Conservation (phyloP, 2,113 vertebrate species). For the Ctenomys sociabilis region DNA sequence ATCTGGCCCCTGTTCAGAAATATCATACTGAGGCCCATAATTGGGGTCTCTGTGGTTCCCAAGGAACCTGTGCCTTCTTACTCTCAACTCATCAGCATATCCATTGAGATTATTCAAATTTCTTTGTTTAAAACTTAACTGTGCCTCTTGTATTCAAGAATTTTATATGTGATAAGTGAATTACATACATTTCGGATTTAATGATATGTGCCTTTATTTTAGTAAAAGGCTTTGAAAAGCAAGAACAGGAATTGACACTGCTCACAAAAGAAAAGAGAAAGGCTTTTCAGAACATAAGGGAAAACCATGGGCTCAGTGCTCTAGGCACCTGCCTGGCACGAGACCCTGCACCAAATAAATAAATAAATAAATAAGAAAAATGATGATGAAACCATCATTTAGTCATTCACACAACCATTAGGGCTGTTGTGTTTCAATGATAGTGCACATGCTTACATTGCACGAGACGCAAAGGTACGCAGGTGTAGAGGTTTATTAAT, state of each 20-base stretch:
- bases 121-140: slow-evolving; percentile 30
- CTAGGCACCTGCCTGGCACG: too few species aligned
- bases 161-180: neutral
- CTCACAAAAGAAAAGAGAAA: neutral
- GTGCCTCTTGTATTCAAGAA: neutral
- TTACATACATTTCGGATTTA: neutral
- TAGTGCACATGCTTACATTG: neutral
- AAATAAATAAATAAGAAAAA: neutral
- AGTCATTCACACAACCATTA: neutral
- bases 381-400: neutral
- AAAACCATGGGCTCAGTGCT: neutral
- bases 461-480: neutral
- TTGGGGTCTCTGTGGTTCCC: neutral
- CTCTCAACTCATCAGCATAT: neutral
- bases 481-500: neutral
- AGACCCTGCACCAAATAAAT: too few species aligned
- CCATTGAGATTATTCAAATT: neutral
- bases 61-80: neutral
- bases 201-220: neutral
- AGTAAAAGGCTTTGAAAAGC: neutral
- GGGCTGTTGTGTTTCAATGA: too few species aligned
- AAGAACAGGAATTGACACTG: neutral
- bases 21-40: too few species aligned
- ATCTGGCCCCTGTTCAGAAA: neutral
- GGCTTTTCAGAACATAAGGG: neutral